A percentile compares a stretch with the other conserved stretches of the same genome.
Conservation (phyloP, 1,140 invertebrate genomes). For the Sitobion miscanthi region DNA sequence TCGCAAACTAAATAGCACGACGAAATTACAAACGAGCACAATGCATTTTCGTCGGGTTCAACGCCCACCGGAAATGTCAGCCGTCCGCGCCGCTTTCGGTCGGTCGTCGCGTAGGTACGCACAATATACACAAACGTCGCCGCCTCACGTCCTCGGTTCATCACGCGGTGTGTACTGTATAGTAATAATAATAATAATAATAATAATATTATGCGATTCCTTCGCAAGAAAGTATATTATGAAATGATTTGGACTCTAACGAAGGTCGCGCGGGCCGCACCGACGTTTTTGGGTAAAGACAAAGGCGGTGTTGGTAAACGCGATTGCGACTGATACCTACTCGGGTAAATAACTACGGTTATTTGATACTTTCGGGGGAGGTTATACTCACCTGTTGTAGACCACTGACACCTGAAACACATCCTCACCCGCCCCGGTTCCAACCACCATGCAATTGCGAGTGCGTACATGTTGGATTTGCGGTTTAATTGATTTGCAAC, state of each 20-base stretch:
- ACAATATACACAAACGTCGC: background rate
- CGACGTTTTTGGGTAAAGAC: background rate
- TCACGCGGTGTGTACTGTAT: background rate
- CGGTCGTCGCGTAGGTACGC: background rate
- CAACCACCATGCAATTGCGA: background rate
- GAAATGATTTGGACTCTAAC: background rate
- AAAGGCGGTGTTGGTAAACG: background rate
- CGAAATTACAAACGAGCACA: conserved; percentile 3
- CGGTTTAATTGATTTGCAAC: background rate
- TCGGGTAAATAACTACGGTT: background rate
- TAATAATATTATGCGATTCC: background rate
- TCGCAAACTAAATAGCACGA: background rate
- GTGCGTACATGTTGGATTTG: background rate
- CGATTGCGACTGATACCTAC: background rate
- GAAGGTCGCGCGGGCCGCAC: background rate
- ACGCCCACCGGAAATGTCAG: conserved; percentile 20
- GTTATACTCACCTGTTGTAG: background rate
- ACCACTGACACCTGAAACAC: background rate
- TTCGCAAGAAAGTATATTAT: background rate
- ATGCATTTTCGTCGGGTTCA: background rate
- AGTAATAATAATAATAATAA: background rate
- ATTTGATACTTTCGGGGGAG: background rate
- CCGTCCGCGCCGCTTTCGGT: background rate
- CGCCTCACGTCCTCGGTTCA: background rate
- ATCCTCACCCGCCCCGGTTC: no score